Base-by-base conservation (phyloP, 2,113 vertebrate species). In the Crypturellus undulatus region DNA sequence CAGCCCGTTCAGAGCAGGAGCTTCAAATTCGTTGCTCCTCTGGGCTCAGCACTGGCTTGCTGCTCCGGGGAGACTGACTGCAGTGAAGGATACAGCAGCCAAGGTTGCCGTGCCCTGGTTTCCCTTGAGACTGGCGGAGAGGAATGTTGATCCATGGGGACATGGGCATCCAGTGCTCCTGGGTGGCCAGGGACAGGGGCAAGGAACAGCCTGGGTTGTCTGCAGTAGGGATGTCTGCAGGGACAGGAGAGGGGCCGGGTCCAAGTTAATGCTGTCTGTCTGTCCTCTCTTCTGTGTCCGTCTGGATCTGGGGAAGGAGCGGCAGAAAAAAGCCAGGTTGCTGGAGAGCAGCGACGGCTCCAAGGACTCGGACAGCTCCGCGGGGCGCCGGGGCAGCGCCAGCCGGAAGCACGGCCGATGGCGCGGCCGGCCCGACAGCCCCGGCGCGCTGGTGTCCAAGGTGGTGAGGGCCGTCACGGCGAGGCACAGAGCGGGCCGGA, bases 251-350 rank as follows among this genome's bases (percentile, higher is more conserved):
- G 36, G 5, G 54, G 63, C 21, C 20, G n/a, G 76, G 26, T 36
- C 56, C 0, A 0, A n/a, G 9, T 24, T 96, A 89, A 97, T 3
- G 22, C 56, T 68, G 20, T 64, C 56, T 68, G 20, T 64, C 30
- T 87, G 65, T 82, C 28, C 15, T 96, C 47, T 90, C 28, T 63
- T 88, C 28, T 60, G 30, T 69, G 59, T 92, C 79, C 87, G 4
- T 34, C 11, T 70, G 95, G 47, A 76, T 63, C 94, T 49, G 30
- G 78, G 92, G 88, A 97, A 99, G 98, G 98, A 98, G 72, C 98
- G 98, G 76, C 98, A 98, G 84, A 98, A 98, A 36, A 98, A 98
- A 56, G 98, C 98, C 12, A 98, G 98, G 77, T 98, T 99, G 30
- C 98, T 99, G 0, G 99, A 99, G 95, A 99, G 98, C 93, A 98